phyloP scores from a whole-genome alignment of 1,140 invertebrate species.

The Drosophila tsacasi region DNA sequence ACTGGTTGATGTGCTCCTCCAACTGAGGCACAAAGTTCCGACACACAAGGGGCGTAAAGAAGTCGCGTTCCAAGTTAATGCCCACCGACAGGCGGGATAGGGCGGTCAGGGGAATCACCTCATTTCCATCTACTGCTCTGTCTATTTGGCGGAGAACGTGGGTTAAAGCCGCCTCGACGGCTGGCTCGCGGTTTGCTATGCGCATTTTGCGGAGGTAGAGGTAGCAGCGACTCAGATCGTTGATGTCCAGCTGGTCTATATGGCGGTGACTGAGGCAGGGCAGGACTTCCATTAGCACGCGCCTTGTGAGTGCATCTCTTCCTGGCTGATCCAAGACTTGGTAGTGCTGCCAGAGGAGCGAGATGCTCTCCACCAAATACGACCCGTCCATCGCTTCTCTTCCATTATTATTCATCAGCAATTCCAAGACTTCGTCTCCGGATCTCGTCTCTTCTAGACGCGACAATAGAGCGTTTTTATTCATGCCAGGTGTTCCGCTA shows the following conservation, averaged over 20 bases:
- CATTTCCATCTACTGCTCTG: not conserved
- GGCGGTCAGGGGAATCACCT: slow-evolving; percentile 53
- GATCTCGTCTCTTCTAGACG: not conserved
- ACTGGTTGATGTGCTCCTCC: slow-evolving; percentile 47
- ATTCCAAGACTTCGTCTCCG: slow-evolving; percentile 3
- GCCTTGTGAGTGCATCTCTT: slow-evolving; percentile 15
- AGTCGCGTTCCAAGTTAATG: slow-evolving; percentile 67
- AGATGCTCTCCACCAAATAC: slow-evolving; percentile 14
- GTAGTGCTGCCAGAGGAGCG: slow-evolving; percentile 49
- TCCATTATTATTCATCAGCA: not conserved
- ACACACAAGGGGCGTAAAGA: slow-evolving; percentile 70
- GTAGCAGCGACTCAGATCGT: slow-evolving; percentile 68
- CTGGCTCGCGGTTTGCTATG: slow-evolving; percentile 45
- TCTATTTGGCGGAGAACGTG: slow-evolving; percentile 43
- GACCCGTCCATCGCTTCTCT: not conserved
- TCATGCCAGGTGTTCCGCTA: not conserved
- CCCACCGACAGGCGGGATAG: slow-evolving; percentile 75
- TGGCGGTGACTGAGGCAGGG: slow-evolving; percentile 23
- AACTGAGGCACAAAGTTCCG: slow-evolving; percentile 66
- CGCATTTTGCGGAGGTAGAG: slow-evolving; percentile 73
- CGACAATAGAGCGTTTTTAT: not conserved
- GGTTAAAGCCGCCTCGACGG: slow-evolving; percentile 51
- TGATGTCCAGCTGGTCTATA: slow-evolving; percentile 42
- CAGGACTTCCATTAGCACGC: slow-evolving; percentile 36
- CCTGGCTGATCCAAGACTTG: slow-evolving; percentile 13